These are phyloP conservation scores for Drosophila busckii DNA, from an alignment of 1,140 invertebrate genomes.

Conservation along the genomic window DNA sequence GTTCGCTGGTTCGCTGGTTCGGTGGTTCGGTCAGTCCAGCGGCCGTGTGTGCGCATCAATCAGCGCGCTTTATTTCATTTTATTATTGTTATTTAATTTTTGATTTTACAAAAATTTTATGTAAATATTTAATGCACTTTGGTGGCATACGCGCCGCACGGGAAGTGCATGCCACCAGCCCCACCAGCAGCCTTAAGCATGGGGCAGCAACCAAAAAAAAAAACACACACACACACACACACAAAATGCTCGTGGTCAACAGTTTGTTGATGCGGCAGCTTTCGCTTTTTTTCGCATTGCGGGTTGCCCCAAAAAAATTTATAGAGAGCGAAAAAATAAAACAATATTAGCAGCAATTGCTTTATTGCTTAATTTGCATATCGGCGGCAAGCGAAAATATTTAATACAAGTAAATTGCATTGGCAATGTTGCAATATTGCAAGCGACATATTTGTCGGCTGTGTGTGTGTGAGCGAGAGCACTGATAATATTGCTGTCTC, in stretches of 20 bases:
- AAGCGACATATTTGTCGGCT: slow-evolving; percentile 18
- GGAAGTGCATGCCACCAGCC: background rate
- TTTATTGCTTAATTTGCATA: slow-evolving; percentile 37
- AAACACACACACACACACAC: too few species aligned
- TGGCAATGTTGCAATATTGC: too few species aligned
- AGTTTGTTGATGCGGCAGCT: background rate
- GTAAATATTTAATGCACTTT: slow-evolving; percentile 63
- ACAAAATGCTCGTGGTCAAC: slow-evolving; percentile 23
- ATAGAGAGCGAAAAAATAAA: background rate
- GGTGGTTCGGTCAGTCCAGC: background rate
- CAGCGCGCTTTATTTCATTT: slow-evolving; percentile 3
- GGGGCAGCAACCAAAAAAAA: background rate
- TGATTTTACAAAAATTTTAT: slow-evolving; percentile 53
- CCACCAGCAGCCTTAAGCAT: background rate
- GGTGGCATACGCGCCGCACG: slow-evolving; percentile 7
- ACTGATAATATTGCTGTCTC: background rate
- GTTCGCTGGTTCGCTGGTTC: slow-evolving; percentile 5
- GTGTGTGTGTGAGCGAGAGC: too few species aligned
- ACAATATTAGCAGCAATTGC: slow-evolving; percentile 17
- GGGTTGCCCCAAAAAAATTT: slow-evolving; percentile 2
- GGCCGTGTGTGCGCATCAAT: slow-evolving; percentile 5
- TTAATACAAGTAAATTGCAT: too few species aligned
- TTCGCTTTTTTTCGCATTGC: background rate
- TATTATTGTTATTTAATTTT: slow-evolving; percentile 66
- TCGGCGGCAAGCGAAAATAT: background rate